A percentile compares a stretch with the other conserved stretches of the same genome.
Evolutionary conservation across 1,140 invertebrate genomes (phyloP).

Genomic region (Ridgeia piscesae): DNA sequence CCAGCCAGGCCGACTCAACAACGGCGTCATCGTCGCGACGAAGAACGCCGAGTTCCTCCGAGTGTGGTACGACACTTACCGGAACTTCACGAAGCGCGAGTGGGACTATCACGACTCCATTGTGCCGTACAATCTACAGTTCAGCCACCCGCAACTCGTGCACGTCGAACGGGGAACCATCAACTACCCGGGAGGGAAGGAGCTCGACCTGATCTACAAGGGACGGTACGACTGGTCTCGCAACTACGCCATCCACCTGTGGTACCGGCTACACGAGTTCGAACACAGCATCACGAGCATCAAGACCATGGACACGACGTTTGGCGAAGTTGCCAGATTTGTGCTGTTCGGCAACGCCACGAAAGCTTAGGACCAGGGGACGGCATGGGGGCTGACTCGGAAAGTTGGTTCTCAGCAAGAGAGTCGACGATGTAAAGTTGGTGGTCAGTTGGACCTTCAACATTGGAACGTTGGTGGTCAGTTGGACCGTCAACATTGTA

Average conservation of each 20-base stretch:
- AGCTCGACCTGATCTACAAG: slow-evolving; percentile 25
- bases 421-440: too few relatives aligned
- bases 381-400: too few relatives aligned
- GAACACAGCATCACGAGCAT: slow-evolving; percentile 25
- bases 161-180: slow-evolving; percentile 30
- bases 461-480: too few relatives aligned
- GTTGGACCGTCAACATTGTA: too few relatives aligned
- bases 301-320: slow-evolving; percentile 26
- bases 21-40: slow-evolving; percentile 27
- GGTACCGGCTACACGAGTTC: slow-evolving; percentile 25
- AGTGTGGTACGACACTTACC: slow-evolving; percentile 28
- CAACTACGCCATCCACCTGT: slow-evolving; percentile 31
- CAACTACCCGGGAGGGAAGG: slow-evolving; percentile 28
- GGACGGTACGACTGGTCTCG: slow-evolving; percentile 27
- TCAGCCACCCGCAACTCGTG: slow-evolving; percentile 21
- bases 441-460: too few relatives aligned
- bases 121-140: slow-evolving; percentile 14
- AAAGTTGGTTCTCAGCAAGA: too few relatives aligned
- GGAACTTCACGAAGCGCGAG: slow-evolving; percentile 24
- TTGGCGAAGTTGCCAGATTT: slow-evolving; percentile 26
- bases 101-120: slow-evolving; percentile 24
- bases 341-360: slow-evolving; percentile 7
- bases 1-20: slow-evolving; percentile 25
- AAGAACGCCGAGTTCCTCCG: slow-evolving; percentile 22
- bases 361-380: not conserved